These are phyloP conservation scores for Drosophila picticornis DNA, from an alignment of 2,888 invertebrate species.

Conservation along the genomic window DNA sequence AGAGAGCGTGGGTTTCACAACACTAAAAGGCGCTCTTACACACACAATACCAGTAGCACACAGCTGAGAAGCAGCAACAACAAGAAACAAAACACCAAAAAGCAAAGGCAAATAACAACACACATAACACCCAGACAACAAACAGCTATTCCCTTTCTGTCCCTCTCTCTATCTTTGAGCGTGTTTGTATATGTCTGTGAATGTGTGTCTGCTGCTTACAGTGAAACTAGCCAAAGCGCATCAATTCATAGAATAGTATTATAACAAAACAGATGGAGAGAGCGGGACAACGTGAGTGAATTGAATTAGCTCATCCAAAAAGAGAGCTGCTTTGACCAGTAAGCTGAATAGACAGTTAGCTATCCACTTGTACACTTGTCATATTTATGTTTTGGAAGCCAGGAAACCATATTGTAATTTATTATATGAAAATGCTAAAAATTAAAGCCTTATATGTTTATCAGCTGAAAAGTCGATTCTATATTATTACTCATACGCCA, in stretches of 20 bases:
- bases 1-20: constrained; percentile 55
- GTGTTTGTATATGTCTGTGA: neutral
- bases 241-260: constrained; percentile 23
- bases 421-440: neutral
- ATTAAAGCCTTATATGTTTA: neutral
- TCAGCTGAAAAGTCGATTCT: constrained; percentile 11
- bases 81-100: constrained; percentile 36
- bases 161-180: neutral
- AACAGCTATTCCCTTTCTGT: constrained; percentile 2
- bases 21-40: constrained; percentile 21
- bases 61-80: constrained; percentile 56
- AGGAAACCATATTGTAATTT: neutral
- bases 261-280: constrained; percentile 16
- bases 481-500: constrained; percentile 27
- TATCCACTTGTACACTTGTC: constrained; percentile 21
- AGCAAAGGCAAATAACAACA: constrained; percentile 37
- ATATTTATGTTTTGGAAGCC: constrained; percentile 6
- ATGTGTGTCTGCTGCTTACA: constrained; percentile 24
- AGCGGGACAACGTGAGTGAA: constrained; percentile 19
- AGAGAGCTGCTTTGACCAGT: constrained; percentile 49
- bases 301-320: constrained; percentile 55
- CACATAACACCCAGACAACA: neutral
- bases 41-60: constrained; percentile 28
- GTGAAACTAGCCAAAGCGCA: constrained; percentile 40
- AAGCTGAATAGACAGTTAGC: constrained; percentile 37